Evolutionary conservation across 2,113 vertebrate species (phyloP).

Genomic region (Synodontis membranacea): DNA sequence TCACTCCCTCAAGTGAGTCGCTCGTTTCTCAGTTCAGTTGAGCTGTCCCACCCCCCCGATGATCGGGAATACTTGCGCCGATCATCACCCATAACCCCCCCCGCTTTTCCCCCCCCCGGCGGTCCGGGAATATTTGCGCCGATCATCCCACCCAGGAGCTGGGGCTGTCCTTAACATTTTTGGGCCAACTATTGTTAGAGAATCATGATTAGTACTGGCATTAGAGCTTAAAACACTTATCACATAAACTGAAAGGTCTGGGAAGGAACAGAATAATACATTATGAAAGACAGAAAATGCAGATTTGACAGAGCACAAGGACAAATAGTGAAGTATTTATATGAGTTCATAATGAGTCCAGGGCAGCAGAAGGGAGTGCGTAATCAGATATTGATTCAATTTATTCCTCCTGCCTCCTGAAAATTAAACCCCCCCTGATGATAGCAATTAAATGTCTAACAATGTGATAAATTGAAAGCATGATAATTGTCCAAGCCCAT

Average conservation of each 20-base stretch:
- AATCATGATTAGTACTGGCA: neutral
- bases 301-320: neutral
- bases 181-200: neutral
- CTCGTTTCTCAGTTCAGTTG: no score
- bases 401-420: conserved; percentile 26
- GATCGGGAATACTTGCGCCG: no score
- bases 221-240: neutral
- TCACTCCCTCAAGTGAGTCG: no score
- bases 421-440: conserved; percentile 18
- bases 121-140: no score
- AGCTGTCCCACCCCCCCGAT: no score
- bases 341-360: neutral
- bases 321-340: neutral
- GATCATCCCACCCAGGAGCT: neutral
- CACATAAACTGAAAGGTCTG: neutral
- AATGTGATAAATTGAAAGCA: conserved; percentile 23
- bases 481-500: neutral
- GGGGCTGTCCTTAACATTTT: neutral
- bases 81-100: no score
- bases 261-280: neutral
- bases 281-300: neutral
- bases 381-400: conserved; percentile 33
- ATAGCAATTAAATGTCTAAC: conserved; percentile 28
- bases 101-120: no score
- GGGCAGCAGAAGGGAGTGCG: neutral